Evolutionary conservation across 2,797 vertebrate species (phyloP), one percentile per base, ranked within the genome.

Genomic region (Jordanella pulchra): DNA sequence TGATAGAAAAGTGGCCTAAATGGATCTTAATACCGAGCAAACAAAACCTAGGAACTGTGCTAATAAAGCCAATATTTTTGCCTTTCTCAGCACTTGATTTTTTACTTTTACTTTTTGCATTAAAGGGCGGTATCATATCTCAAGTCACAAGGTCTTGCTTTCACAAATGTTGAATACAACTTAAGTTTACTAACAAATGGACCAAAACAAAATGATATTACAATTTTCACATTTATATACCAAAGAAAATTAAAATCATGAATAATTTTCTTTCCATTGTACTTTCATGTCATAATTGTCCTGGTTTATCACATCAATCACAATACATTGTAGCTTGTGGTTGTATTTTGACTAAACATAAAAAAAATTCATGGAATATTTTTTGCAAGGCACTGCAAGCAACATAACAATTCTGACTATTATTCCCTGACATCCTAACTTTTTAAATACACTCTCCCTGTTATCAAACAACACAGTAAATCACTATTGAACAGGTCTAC

Each of bases 401-500:
- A n/a, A n/a, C 12, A n/a, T 61, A 5, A 61, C 18, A n/a, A 61
- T 61, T 11, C 28, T 35, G 32, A 39, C 30, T 39, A 21, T 61
- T 39, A 35, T 1, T 23, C 30, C 17, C 32, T 61, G 11, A n/a
- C 32, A 39, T 63, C 13, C 60, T 25, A 44, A 25, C 5, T 21
- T 7, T 25, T 63, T 15, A 63, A 63, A 63, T 44, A 6, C 2
- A n/a, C n/a, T 23, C 15, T 39, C 4, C 11, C 4, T 45, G 44
- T 63, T 63, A 42, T 63, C 13, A 63, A 23, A 63, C 35, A 25
- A 42, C 35, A 63, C 13, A 63, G 35, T 70, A 76, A 83, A 75
- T 28, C 54, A 17, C 68, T 72, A 45, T 81, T 70, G 74, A 84
- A 77, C 50, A 58, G 73, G 72, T 79, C 76, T 68, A 71, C 81